Percentiles rank a stretch among this genome's conserved stretches.
Conservation (phyloP, 2,113 vertebrate genomes). For the Peucedramus taeniatus region DNA sequence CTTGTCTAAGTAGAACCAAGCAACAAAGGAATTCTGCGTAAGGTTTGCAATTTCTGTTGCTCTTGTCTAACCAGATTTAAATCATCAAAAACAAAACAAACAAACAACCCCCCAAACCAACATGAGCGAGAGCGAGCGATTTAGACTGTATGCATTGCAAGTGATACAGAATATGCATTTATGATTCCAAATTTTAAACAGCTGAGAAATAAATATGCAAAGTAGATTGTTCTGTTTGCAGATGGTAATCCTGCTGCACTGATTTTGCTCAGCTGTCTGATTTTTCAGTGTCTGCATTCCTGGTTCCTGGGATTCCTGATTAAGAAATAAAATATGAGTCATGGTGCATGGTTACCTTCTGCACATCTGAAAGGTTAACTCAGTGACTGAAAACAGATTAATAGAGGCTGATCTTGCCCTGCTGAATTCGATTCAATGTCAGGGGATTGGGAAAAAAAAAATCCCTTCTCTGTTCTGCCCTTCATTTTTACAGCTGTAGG, state of each 20-base stretch:
- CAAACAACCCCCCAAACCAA: slow-evolving; percentile 13
- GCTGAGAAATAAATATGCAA: slow-evolving; percentile 60
- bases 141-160: neutral
- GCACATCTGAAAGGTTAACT: neutral
- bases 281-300: slow-evolving; percentile 31
- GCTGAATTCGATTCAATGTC: neutral
- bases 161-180: neutral
- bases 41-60: slow-evolving; percentile 14
- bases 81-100: slow-evolving; percentile 38
- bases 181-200: slow-evolving; percentile 27
- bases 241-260: slow-evolving; percentile 51
- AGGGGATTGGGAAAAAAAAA: neutral
- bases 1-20: slow-evolving; percentile 5
- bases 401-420: neutral
- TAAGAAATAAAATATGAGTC: slow-evolving; percentile 47
- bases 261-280: slow-evolving; percentile 56
- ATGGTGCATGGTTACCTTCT: slow-evolving; percentile 4
- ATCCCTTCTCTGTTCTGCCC: neutral
- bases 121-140: neutral
- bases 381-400: neutral
- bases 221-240: slow-evolving; percentile 53
- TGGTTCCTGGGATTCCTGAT: slow-evolving; percentile 22
- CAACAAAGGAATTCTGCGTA: slow-evolving; percentile 19
- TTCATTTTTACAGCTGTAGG: neutral
- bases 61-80: slow-evolving; percentile 51